A percentile compares a stretch with the other conserved stretches of the same genome.
Evolutionary conservation across 2,888 invertebrate genomes (phyloP).

Genomic region (Minunthozetes semirufus): DNA sequence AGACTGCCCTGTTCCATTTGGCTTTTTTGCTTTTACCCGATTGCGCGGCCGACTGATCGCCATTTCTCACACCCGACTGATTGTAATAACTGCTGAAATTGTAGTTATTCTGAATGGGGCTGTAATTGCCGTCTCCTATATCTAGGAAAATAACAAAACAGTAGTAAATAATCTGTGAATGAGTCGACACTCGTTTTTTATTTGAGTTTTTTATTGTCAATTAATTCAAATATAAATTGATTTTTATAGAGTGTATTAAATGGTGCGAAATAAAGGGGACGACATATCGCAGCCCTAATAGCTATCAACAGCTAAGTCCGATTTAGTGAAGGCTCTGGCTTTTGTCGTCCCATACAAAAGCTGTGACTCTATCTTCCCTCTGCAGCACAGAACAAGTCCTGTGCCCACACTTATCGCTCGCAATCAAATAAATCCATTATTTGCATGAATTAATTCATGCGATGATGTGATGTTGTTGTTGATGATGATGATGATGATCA

Average conservation of each 20-base stretch:
- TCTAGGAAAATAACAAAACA: background rate
- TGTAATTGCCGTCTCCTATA: background rate
- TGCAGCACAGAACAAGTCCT: background rate
- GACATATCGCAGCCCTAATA: background rate
- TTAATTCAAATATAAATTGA: background rate
- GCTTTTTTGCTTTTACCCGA: constrained; percentile 68
- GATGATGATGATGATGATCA: too few relatives aligned
- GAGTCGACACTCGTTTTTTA: constrained; percentile 9
- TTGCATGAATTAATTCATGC: constrained; percentile 1
- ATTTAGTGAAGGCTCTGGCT: constrained; percentile 1
- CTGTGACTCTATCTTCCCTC: background rate
- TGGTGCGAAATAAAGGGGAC: background rate
- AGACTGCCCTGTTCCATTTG: constrained; percentile 83
- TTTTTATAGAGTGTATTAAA: constrained; percentile 10
- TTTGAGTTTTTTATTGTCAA: background rate
- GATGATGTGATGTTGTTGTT: too few relatives aligned
- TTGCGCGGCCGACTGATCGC: background rate
- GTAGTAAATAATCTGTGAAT: background rate
- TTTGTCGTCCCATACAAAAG: background rate
- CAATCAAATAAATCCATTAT: background rate
- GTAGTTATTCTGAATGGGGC: background rate
- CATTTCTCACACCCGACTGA: background rate
- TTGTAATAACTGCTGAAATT: background rate
- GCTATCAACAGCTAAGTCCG: background rate
- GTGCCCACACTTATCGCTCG: constrained; percentile 8